Conservation (phyloP, 1,140 invertebrate species). For the Centruroides vittatus region DNA sequence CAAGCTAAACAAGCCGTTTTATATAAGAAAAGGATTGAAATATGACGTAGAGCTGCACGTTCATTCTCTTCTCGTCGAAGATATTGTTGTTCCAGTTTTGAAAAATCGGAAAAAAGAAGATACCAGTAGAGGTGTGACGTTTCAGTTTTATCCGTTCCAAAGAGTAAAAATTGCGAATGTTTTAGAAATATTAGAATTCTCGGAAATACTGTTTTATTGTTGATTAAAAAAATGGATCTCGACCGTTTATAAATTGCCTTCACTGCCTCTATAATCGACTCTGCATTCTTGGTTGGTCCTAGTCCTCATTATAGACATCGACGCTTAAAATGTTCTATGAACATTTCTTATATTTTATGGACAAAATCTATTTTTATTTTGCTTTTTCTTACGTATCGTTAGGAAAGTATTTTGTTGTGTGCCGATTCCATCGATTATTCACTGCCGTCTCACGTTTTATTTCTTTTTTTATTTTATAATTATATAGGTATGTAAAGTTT, state of each 20-base stretch:
- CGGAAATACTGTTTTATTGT: slow-evolving; percentile 14
- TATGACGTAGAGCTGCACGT: slow-evolving; percentile 12
- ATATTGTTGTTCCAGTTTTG: slow-evolving; percentile 10
- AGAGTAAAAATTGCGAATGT: slow-evolving; percentile 6
- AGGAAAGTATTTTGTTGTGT: too few species aligned
- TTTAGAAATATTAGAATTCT: slow-evolving; percentile 13
- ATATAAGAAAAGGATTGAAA: slow-evolving; percentile 15
- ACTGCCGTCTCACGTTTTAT: too few species aligned
- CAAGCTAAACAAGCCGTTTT: slow-evolving; percentile 20
- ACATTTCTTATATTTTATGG: too few species aligned
- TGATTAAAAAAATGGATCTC: neutral
- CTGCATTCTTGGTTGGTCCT: too few species aligned
- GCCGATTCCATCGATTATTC: too few species aligned
- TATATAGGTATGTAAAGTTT: too few species aligned
- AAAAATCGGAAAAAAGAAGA: slow-evolving; percentile 14
- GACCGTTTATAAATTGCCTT: neutral
- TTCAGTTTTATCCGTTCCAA: slow-evolving; percentile 13
- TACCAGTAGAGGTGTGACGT: slow-evolving; percentile 9
- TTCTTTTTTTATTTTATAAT: too few species aligned
- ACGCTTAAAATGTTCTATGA: too few species aligned
- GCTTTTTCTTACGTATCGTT: too few species aligned
- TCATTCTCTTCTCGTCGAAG: slow-evolving; percentile 7
- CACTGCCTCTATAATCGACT: neutral
- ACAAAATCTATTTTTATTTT: too few species aligned
- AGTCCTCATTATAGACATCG: too few species aligned